phyloP scores from a whole-genome alignment of 2,113 vertebrate genomes.

The Phrynocephalus versicolor region DNA sequence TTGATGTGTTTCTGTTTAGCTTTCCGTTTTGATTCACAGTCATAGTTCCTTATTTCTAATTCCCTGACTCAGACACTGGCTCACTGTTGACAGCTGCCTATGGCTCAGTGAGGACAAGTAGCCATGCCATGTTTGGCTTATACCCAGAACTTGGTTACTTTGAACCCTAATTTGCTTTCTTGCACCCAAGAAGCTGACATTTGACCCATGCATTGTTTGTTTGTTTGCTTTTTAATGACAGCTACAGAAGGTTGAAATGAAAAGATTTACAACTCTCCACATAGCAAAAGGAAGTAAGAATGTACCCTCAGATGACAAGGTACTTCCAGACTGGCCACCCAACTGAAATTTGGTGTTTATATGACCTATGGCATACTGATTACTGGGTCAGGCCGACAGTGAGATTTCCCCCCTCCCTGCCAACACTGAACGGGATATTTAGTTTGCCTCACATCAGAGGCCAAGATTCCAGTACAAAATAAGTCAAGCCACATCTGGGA shows the following conservation, averaged over 20 bases:
- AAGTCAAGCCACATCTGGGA: neutral
- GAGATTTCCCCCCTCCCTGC: neutral
- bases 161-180: neutral
- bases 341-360: neutral
- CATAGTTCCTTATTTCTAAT: neutral
- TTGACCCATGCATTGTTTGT: neutral
- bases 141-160: neutral
- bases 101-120: neutral
- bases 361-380: neutral
- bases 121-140: slow-evolving; percentile 1
- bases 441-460: neutral
- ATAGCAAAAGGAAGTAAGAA: neutral
- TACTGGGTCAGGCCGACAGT: neutral
- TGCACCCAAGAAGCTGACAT: slow-evolving; percentile 2
- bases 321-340: neutral
- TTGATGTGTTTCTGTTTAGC: neutral
- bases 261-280: neutral
- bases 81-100: slow-evolving; percentile 5
- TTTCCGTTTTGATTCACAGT: neutral
- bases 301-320: neutral
- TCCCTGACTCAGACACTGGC: slow-evolving; percentile 5
- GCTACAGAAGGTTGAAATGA: slow-evolving; percentile 1
- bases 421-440: neutral
- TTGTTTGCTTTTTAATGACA: neutral
- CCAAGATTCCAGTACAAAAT: neutral